These are phyloP conservation scores for Osedax frankpressi DNA, from an alignment of 2,888 invertebrate species.

Conservation along the genomic window DNA sequence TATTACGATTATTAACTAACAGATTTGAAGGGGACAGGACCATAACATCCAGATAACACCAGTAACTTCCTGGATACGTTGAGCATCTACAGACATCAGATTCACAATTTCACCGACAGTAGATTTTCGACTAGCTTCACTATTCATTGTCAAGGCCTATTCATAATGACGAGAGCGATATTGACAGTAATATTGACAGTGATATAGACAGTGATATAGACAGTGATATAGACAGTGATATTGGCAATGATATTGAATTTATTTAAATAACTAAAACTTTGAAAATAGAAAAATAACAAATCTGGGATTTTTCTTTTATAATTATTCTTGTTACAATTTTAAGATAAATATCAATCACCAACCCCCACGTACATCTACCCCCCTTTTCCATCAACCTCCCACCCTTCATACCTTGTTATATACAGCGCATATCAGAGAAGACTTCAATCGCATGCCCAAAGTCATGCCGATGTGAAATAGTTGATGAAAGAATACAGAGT, in stretches of 20 bases:
- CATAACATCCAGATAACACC: constrained; percentile 37
- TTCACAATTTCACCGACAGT: constrained; percentile 45
- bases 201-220: too few relatives aligned
- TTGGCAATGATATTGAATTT: too few relatives aligned
- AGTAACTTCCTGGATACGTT: constrained; percentile 39
- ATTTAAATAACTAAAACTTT: too few relatives aligned
- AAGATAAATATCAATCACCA: not conserved
- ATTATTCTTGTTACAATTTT: too few relatives aligned
- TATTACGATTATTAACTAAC: not conserved
- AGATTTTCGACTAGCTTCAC: constrained; percentile 33
- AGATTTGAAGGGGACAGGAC: constrained; percentile 34
- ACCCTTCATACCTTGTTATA: constrained; percentile 35
- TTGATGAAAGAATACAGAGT: constrained; percentile 30
- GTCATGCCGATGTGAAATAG: constrained; percentile 32
- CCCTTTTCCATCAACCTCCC: constrained; percentile 17
- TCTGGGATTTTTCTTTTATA: too few relatives aligned
- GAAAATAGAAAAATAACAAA: too few relatives aligned
- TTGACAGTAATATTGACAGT: too few relatives aligned
- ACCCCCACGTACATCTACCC: not conserved
- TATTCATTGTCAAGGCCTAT: constrained; percentile 41
- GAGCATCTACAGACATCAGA: constrained; percentile 45
- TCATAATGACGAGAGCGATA: too few relatives aligned
- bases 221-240: too few relatives aligned
- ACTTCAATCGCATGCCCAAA: constrained; percentile 36
- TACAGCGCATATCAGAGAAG: constrained; percentile 36